A percentile compares a stretch with the other conserved stretches of the same genome.
Evolutionary conservation across 2,888 invertebrate species (phyloP).

Genomic region (Gandaritis pyraliata): DNA sequence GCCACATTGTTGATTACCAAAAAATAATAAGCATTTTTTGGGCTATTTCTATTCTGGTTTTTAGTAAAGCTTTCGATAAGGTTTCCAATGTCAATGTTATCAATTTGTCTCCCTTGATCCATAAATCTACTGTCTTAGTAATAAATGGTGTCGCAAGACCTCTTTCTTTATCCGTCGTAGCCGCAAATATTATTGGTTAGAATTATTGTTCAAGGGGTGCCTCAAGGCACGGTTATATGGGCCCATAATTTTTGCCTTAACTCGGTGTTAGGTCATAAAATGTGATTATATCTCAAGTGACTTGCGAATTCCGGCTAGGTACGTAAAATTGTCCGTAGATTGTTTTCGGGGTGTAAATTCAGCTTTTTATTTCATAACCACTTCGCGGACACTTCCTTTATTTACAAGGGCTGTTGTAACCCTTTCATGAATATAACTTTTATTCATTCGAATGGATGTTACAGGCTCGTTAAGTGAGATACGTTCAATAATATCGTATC

Average conservation of each 20-base stretch:
- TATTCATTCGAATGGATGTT: constrained; percentile 48
- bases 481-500: constrained; percentile 67
- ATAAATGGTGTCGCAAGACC: constrained; percentile 66
- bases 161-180: constrained; percentile 68
- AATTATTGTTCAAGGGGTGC: constrained; percentile 78
- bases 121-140: constrained; percentile 47
- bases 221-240: constrained; percentile 70
- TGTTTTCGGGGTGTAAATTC: constrained; percentile 71
- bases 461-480: constrained; percentile 48
- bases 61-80: constrained; percentile 7
- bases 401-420: constrained; percentile 46
- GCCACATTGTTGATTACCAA: neutral
- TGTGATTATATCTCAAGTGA: constrained; percentile 79
- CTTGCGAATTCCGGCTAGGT: constrained; percentile 73
- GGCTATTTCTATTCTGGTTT: neutral
- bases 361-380: constrained; percentile 65
- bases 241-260: constrained; percentile 81
- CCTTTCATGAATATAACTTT: constrained; percentile 45
- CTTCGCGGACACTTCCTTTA: constrained; percentile 54
- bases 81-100: constrained; percentile 2
- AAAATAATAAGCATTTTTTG: too few relatives aligned
- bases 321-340: constrained; percentile 74
- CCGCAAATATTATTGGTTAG: constrained; percentile 76
- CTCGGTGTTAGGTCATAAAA: constrained; percentile 83
- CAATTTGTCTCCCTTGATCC: constrained; percentile 13